Percentiles rank a stretch among this genome's conserved stretches.
phyloP scores from a whole-genome alignment of 2,888 invertebrate species.

The Drosophila vallismaia region DNA sequence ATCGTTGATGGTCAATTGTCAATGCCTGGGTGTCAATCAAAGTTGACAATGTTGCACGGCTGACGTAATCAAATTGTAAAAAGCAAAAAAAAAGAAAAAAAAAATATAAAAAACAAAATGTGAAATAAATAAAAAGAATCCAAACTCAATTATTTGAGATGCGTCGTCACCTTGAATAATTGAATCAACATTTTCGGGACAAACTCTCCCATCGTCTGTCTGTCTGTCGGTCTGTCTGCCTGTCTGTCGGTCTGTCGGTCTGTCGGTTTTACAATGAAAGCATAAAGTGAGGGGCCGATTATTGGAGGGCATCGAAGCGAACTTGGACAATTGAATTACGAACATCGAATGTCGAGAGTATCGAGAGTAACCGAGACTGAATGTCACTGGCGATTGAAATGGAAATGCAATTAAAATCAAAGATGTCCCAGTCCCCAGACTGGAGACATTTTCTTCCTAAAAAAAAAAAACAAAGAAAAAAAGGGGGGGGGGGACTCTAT shows the following conservation, averaged over 20 bases:
- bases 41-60: constrained; percentile 38
- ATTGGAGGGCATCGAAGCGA: constrained; percentile 1
- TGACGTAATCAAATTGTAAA: constrained; percentile 48
- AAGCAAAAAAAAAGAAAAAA: constrained; percentile 9
- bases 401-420: constrained; percentile 65
- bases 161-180: constrained; percentile 64
- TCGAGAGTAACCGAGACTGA: constrained; percentile 53
- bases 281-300: neutral
- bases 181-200: constrained; percentile 60
- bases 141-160: constrained; percentile 67
- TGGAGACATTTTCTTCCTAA: neutral
- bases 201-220: constrained; percentile 23
- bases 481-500: constrained; percentile 8
- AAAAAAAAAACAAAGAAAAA: neutral
- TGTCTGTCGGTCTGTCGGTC: no score
- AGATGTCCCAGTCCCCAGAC: constrained; percentile 37
- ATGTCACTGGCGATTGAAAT: constrained; percentile 53
- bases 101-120: constrained; percentile 22
- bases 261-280: neutral
- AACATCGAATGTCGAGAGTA: constrained; percentile 45
- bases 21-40: constrained; percentile 32
- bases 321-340: constrained; percentile 65
- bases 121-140: constrained; percentile 24
- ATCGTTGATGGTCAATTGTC: constrained; percentile 47
- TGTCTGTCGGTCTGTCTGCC: neutral